Conservation (phyloP, 1,140 invertebrate genomes). For the Laodelphax striatellus region DNA sequence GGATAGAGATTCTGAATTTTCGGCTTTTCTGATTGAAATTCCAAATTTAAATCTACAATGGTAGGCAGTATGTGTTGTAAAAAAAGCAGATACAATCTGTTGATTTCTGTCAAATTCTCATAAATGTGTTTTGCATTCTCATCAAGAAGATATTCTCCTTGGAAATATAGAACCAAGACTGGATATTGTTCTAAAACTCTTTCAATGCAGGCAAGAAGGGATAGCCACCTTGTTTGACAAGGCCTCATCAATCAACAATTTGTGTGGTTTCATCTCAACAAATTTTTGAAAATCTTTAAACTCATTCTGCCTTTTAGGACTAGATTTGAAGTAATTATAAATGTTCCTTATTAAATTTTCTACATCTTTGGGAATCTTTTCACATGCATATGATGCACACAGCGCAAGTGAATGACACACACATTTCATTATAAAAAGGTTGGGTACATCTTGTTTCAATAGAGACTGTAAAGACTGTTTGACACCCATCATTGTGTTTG, state of each 20-base stretch:
- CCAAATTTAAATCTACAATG: constrained; percentile 13
- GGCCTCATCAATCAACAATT: constrained; percentile 3
- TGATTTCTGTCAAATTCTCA: constrained; percentile 6
- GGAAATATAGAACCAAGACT: not conserved
- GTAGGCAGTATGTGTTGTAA: constrained; percentile 17
- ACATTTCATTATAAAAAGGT: constrained; percentile 29
- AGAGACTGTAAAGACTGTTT: constrained; percentile 27
- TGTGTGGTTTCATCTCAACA: constrained; percentile 4
- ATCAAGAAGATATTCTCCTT: not conserved
- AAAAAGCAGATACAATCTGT: constrained; percentile 16
- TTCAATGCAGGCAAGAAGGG: not conserved
- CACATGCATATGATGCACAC: constrained; percentile 28
- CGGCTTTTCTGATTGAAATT: constrained; percentile 16
- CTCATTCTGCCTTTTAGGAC: constrained; percentile 25
- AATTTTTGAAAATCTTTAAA: constrained; percentile 13
- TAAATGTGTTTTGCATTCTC: constrained; percentile 8
- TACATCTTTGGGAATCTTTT: constrained; percentile 23
- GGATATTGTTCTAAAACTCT: constrained; percentile 20
- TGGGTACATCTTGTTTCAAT: constrained; percentile 22
- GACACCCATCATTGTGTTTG: constrained; percentile 29
- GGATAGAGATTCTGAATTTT: constrained; percentile 8
- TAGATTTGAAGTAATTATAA: constrained; percentile 23
- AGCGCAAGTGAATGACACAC: constrained; percentile 30
- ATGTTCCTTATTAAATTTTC: constrained; percentile 27
- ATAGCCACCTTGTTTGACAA: constrained; percentile 8